Percentiles rank a stretch among this genome's conserved stretches.
Evolutionary conservation across 2,797 vertebrate species (phyloP).

Genomic region (Enteromius paludinosus): DNA sequence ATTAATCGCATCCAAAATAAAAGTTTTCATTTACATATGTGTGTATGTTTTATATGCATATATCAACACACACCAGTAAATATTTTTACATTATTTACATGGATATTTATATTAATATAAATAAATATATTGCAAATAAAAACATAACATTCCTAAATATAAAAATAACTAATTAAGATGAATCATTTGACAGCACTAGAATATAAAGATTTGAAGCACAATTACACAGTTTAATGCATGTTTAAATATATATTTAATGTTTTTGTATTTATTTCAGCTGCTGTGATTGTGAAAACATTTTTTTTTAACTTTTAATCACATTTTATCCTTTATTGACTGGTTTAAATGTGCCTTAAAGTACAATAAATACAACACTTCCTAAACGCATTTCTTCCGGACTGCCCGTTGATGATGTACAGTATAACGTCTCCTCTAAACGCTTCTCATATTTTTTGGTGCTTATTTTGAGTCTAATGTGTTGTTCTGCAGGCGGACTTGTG

Average conservation of each 20-base stretch:
- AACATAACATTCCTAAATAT: too few species aligned
- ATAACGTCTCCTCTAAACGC: conserved; percentile 57
- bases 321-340: not conserved
- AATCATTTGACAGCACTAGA: too few species aligned
- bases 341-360: not conserved
- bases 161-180: too few species aligned
- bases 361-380: not conserved
- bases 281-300: not conserved
- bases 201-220: not conserved
- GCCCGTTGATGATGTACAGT: not conserved
- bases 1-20: too few species aligned
- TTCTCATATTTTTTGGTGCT: conserved; percentile 19
- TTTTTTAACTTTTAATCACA: not conserved
- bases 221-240: not conserved
- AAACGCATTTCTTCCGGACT: not conserved
- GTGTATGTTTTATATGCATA: too few species aligned
- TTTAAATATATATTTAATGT: not conserved
- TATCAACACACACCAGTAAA: too few species aligned
- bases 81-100: too few species aligned
- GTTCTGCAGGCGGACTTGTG: conserved; percentile 53
- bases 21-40: too few species aligned
- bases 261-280: not conserved
- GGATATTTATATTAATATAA: too few species aligned
- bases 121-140: too few species aligned
- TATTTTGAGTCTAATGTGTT: conserved; percentile 45